A percentile compares a stretch with the other conserved stretches of the same genome.
Evolutionary conservation across 1,140 invertebrate species (phyloP).

Genomic region (Drosophila arawakana): DNA sequence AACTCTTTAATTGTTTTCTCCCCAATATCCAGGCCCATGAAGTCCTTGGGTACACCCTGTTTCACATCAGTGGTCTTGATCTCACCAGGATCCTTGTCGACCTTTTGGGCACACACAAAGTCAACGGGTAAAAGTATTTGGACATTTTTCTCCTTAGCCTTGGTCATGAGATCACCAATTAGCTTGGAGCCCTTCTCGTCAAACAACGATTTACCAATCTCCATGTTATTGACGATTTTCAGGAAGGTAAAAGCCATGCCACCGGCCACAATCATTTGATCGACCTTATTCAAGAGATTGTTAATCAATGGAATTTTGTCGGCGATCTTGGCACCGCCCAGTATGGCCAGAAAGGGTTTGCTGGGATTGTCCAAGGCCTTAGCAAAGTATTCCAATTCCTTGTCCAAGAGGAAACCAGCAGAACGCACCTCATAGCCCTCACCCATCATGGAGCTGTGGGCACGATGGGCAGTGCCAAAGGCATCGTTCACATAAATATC

Average conservation of each 20-base stretch:
- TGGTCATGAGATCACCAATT: conserved; percentile 93
- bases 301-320: conserved; percentile 99
- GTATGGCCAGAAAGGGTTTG: conserved; percentile 97
- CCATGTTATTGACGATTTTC: conserved; percentile 95
- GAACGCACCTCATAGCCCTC: conserved; percentile 94
- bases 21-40: conserved; percentile 97
- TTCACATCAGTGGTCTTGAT: conserved; percentile 89
- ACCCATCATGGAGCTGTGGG: conserved; percentile 97
- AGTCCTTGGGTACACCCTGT: conserved; percentile 94
- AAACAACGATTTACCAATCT: conserved; percentile 97
- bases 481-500: conserved; percentile 99
- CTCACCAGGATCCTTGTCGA: conserved; percentile 94
- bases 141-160: conserved; percentile 96
- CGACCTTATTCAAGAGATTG: conserved; percentile 98
- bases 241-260: conserved; percentile 99
- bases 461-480: conserved; percentile 99
- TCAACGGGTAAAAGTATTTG: conserved; percentile 98
- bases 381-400: conserved; percentile 98
- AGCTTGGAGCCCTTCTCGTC: conserved; percentile 98
- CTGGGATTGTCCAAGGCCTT: conserved; percentile 98
- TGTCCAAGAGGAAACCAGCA: conserved; percentile 98
- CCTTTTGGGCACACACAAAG: conserved; percentile 97
- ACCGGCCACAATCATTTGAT: conserved; percentile 99
- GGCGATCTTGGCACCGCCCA: conserved; percentile 99
- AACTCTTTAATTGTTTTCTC: conserved; percentile 92